Evolutionary conservation across 2,888 invertebrate species (phyloP).

Genomic region (Achlya flavicornis): DNA sequence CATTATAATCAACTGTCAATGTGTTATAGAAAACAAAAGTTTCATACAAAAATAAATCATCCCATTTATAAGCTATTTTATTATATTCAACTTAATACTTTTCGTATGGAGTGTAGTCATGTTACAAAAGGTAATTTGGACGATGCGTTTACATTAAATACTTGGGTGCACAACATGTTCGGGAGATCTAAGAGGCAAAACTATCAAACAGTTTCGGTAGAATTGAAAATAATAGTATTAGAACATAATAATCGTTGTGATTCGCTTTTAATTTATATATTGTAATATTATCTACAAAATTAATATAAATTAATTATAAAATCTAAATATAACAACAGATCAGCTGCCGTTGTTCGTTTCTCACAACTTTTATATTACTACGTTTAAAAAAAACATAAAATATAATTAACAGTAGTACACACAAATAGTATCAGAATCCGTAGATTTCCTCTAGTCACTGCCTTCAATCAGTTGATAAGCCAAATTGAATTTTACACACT

Average conservation of each 20-base stretch:
- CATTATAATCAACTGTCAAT: conserved; percentile 48
- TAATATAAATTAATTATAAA: conserved; percentile 28
- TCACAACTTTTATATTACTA: conserved; percentile 38
- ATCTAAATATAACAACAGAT: conserved; percentile 55
- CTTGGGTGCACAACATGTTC: conserved; percentile 10
- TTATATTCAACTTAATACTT: conserved; percentile 51
- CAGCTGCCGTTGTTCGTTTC: conserved; percentile 57
- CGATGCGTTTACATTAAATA: conserved; percentile 17
- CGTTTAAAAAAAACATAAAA: conserved; percentile 8
- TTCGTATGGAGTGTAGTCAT: conserved; percentile 52
- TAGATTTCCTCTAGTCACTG: no score
- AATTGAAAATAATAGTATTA: conserved; percentile 26
- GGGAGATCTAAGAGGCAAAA: conserved; percentile 17
- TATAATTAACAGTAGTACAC: conserved; percentile 13
- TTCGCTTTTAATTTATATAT: conserved; percentile 56
- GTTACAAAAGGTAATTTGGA: conserved; percentile 28
- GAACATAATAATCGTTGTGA: conserved; percentile 47
- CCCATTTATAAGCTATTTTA: conserved; percentile 50
- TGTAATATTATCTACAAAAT: conserved; percentile 38
- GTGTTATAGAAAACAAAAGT: conserved; percentile 57
- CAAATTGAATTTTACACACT: neutral
- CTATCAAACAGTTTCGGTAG: conserved; percentile 16
- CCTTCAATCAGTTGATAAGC: neutral
- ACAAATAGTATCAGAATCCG: conserved; percentile 14
- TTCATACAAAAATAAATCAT: conserved; percentile 73